Base-by-base conservation (phyloP, 1,140 invertebrate genomes). In the Cepaea nemoralis region DNA sequence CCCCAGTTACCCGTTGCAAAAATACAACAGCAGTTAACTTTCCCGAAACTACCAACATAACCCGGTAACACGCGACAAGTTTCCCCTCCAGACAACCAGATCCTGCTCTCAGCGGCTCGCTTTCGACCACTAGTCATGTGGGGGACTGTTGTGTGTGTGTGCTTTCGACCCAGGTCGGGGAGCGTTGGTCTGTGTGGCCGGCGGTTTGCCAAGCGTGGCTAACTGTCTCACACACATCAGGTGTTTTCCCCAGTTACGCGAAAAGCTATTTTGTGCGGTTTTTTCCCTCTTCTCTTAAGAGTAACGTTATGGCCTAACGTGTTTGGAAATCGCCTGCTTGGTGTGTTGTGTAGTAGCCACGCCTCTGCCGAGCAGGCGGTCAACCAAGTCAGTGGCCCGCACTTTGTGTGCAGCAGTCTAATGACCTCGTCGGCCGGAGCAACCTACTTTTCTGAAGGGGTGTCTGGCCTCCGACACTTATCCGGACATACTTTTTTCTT, bases 341-440 rank as follows among this genome's bases (percentile, higher is more conserved):
- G 45, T 75, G 66, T 82, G 78, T 79, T 74, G 77, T 86, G 82
- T 86, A 84, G 85, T 87, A 83, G 84, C 79, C 79, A 82, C 86
- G 85, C 85, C 86, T 80, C 81, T 85, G 82, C 76, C 82, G 74
- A 81, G 83, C 83, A 71, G 69, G 86, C 87, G 87, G 87, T 88
- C 87, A 88, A 88, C 82, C 86, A 86, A 87, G 85, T 85, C 84
- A 84, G 84, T 86, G 85, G 84, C 84, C 85, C 84, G 84, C 85
- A 87, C 83, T 87, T 83, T 82, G 85, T 82, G 84, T 82, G 84
- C 84, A 85, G 84, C 85, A 88, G 79, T 81, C 82, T 83, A 88
- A 80, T 87, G 87, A 88, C 87, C 87, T 84, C 85, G 80, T 79
- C 84, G 86, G 84, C 86, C 85, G 87, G 86, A 80, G 82, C 76